Percentiles rank a stretch among this genome's conserved stretches.
Conservation (phyloP, 2,888 invertebrate genomes). For the Drosophila nr. fundita region DNA sequence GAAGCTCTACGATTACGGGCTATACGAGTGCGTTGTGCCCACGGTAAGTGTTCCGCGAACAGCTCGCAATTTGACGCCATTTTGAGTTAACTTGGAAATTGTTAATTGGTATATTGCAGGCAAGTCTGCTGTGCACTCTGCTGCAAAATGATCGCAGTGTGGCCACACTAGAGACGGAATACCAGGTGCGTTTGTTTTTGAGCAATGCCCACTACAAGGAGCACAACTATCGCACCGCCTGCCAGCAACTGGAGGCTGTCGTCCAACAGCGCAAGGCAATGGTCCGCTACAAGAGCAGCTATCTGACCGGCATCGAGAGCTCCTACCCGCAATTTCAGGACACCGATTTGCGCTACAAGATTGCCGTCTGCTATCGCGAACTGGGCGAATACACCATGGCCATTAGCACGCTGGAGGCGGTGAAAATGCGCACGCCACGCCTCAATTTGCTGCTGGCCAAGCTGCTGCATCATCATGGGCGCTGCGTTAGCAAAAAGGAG, state of each 20-base stretch:
- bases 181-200: conserved; percentile 88
- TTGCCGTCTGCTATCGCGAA: conserved; percentile 89
- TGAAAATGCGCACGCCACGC: conserved; percentile 89
- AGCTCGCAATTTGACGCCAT: not conserved
- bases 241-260: conserved; percentile 86
- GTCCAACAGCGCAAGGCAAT: conserved; percentile 85
- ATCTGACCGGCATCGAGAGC: conserved; percentile 74
- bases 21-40: conserved; percentile 90
- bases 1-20: conserved; percentile 88
- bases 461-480: conserved; percentile 89
- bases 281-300: conserved; percentile 75
- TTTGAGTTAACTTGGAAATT: conserved; percentile 5
- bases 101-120: conserved; percentile 85
- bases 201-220: conserved; percentile 89
- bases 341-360: conserved; percentile 90
- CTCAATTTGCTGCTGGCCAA: conserved; percentile 92
- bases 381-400: conserved; percentile 88
- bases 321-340: conserved; percentile 85
- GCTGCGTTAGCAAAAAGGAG: conserved; percentile 87
- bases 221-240: conserved; percentile 89
- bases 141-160: conserved; percentile 87
- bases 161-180: conserved; percentile 87
- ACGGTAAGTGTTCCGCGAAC: conserved; percentile 86
- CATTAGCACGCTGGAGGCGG: conserved; percentile 74
- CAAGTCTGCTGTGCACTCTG: conserved; percentile 88